These are phyloP conservation scores for Manis crassicaudata DNA, from an alignment of 2,797 vertebrate genomes.

Conservation along the genomic window DNA sequence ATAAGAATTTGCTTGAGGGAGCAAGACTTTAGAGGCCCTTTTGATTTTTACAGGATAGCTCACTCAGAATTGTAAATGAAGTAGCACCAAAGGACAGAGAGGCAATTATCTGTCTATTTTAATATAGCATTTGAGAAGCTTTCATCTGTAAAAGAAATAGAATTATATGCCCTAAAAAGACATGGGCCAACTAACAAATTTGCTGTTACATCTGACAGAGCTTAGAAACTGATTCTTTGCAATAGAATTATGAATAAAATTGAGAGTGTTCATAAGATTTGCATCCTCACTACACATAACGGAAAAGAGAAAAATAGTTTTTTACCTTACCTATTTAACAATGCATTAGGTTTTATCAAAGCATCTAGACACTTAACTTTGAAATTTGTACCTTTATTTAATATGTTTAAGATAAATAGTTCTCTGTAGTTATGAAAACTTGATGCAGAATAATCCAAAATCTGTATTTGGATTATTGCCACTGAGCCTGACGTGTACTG, in stretches of 20 bases:
- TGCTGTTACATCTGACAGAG: neutral
- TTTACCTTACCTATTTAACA: neutral
- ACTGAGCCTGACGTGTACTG: neutral
- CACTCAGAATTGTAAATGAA: constrained; percentile 49
- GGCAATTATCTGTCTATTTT: constrained; percentile 8
- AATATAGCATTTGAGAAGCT: neutral
- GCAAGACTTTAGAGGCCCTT: constrained; percentile 11
- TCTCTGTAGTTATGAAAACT: neutral
- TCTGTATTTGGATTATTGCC: neutral
- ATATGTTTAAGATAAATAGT: constrained; percentile 5
- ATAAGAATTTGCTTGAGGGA: neutral
- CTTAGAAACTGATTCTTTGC: neutral
- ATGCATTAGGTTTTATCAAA: constrained; percentile 10
- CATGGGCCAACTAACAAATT: neutral
- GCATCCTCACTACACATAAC: neutral
- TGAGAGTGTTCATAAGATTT: constrained; percentile 25
- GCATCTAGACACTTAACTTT: neutral
- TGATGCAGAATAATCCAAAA: neutral
- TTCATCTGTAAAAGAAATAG: neutral
- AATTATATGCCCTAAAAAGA: neutral
- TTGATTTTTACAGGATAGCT: constrained; percentile 15
- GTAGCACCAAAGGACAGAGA: neutral
- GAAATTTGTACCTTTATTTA: constrained; percentile 49
- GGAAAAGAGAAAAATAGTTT: neutral
- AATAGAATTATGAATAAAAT: neutral